Base-by-base conservation (phyloP, 2,888 invertebrate genomes). In the Aphodius sticticus region DNA sequence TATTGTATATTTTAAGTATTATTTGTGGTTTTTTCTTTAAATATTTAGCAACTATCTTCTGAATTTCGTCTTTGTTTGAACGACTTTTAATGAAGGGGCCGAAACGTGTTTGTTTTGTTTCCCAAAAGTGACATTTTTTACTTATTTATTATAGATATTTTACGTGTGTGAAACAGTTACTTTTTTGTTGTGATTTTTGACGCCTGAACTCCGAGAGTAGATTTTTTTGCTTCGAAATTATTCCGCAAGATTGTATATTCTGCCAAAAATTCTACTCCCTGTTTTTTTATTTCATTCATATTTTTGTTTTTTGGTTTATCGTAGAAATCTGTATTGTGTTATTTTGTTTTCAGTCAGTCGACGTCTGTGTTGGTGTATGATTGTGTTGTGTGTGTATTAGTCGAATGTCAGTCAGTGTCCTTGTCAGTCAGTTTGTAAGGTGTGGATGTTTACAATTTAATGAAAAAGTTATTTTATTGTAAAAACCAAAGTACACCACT, bases 381-480 rank as follows among this genome's bases (percentile, higher is more conserved):
- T 5, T 12, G 14, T 38, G 76, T 26, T 74, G 16, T 16, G 4
- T 74, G 74, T 74, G 35, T 74, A 15, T 7, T 7, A 6, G 35
- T n/a, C 37, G 35, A n/a, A 69, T 16, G 76, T 76, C 69, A 6
- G 71, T 77, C 71, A 4, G 37, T 16, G 70, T 76, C 77, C 53
- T 69, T 16, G 77, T 77, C 69, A 70, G 76, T 78, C 36, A 35
- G 53, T 78, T 16, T 15, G 15, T 15, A 38, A 16, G 75, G 75
- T 77, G 76, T 75, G 16, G 7, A 35, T 53, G 76, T 79, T 76
- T 74, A 77, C 74, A 79, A 78, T 81, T 76, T 70, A 81, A 80
- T 78, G 80, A 80, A 80, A 81, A 80, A 81, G 76, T 79, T 72
- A 70, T 80, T 86, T 88, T 88, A 88, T 88, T 88, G 88, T 88